Percentiles rank a stretch among this genome's conserved stretches.
Evolutionary conservation across 2,113 vertebrate species (phyloP).

Genomic region (Bujurquina vittata): DNA sequence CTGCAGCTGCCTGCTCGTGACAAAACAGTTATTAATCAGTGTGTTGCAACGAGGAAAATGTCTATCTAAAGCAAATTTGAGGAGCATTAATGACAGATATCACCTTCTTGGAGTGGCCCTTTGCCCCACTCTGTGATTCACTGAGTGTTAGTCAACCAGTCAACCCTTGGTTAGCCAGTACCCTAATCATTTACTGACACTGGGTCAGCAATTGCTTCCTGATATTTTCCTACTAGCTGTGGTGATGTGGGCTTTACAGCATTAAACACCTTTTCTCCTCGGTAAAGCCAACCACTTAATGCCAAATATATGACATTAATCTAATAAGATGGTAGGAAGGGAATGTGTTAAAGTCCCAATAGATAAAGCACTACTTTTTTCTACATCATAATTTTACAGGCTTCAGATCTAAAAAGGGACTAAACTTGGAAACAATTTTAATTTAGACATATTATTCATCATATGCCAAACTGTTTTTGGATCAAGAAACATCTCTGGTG

Average conservation of each 20-base stretch:
- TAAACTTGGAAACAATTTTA: accelerated
- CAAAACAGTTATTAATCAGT: too few relatives aligned
- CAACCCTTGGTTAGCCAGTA: too few relatives aligned
- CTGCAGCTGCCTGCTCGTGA: too few relatives aligned
- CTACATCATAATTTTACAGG: neutral
- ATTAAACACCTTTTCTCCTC: neutral
- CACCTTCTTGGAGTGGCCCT: too few relatives aligned
- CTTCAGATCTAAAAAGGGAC: neutral
- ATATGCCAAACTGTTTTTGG: neutral
- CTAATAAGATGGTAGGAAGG: neutral
- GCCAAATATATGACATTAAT: neutral
- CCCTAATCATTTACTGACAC: too few relatives aligned
- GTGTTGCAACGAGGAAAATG: too few relatives aligned
- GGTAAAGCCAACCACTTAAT: neutral
- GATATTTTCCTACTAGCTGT: neutral
- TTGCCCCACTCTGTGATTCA: too few relatives aligned
- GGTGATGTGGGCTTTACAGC: neutral
- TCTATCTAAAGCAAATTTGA: too few relatives aligned
- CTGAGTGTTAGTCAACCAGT: too few relatives aligned
- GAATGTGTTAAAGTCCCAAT: neutral
- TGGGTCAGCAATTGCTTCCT: neutral
- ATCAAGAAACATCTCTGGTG: neutral
- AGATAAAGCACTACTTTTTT: neutral
- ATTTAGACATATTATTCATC: neutral
- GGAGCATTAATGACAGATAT: too few relatives aligned